Evolutionary conservation across 2,888 invertebrate genomes (phyloP), one percentile per base, ranked within the genome.

Genomic region (Drosophila diplacantha): DNA sequence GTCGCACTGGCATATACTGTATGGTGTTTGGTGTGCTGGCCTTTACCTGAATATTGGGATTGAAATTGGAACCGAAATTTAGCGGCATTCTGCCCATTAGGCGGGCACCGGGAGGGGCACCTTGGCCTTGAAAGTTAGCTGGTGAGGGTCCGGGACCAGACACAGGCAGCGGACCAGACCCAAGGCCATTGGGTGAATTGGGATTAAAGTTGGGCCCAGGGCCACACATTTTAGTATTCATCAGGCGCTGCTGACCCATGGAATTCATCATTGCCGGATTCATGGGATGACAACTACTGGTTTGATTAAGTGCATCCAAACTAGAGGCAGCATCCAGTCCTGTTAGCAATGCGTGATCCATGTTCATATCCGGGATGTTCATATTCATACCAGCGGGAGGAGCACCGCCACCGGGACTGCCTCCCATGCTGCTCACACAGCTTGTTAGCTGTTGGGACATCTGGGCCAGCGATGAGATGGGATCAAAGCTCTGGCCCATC

Each of bases 11-110:
- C 88, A 98, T 92, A 91, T 98, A 98, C 90, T 98, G 98, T 86
- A 98, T 98, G 35, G 98, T 98, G 89, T 98, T 98, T 0, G 98
- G 98, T 12, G 98, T 97, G 88, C 95, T 97, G 11, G 98, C 95
- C 89, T 98, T 98, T 26, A 98, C 97, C 89, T 96, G 96, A 39
- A 96, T 94, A 88, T 96, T 97, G 1, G 87, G 82, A 85, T 91
- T 92, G 81, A 91, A 91, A 9, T 92, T 92, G 0, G 73, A 73
- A 86, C 91, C 53, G 37, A 87, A 87, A 49, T 91, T 91, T 88
- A 91, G 90, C 14, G 91, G 90, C 43, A 93, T 92, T 20, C 92
- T 90, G 32, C 92, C 93, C 91, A 91, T 92, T 91, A 92, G 92
- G 52, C 91, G 82, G 39, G 85, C 73, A 86, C 90, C 85, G 2